Base-by-base conservation (phyloP, 35 echinoderm and acorn worm species). In the Eucidaris tribuloides region DNA sequence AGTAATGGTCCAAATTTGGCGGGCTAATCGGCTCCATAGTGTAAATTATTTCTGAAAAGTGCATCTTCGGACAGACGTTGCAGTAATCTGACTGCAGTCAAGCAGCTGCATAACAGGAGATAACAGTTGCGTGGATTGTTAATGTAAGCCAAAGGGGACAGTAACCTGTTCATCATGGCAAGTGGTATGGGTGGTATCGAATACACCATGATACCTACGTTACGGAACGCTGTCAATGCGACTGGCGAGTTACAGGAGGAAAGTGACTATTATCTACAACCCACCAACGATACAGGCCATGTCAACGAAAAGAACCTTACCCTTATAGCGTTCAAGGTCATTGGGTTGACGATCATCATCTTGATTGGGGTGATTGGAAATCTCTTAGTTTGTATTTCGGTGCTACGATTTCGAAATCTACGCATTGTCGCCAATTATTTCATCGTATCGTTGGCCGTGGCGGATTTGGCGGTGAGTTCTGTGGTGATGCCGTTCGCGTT, bases 371-470 rank as follows among this genome's bases (percentile, higher is more conserved):
- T 96, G 37, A 79, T 96, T 22, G 93, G 93, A 18, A 96, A 96
- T 65, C 82, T 83, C 23, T 57, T 96, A 31, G 84, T 96, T 4
- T 89, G 89, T 31, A 77, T 96, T 46, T 64, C 93, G 2, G 93
- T 96, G 15, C 87, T 86, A 39, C 86, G 91, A 45, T 86, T 90
- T 79, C 48, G 80, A 57, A 86, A 31, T 38, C 57, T 96, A 62
- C 60, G 79, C 3, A 89, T 91, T 6, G 93, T 96, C 19, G 88
- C 88, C n/a, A 96, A 96, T 58, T 96, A 96, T 34, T 96, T 90
- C 62, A 90, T 96, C 7, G 93, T 96, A 1, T 96, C 93, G 9
- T 45, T 96, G 18, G 93, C 93, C 0, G 87, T 85, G 17, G 87
- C 93, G 7, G 93, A 96, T 80, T 45, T 96, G 20, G 66, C 86